A percentile compares a stretch with the other conserved stretches of the same genome.
phyloP scores from a whole-genome alignment of 1,140 invertebrate genomes.

The Portunus trituberculatus region DNA sequence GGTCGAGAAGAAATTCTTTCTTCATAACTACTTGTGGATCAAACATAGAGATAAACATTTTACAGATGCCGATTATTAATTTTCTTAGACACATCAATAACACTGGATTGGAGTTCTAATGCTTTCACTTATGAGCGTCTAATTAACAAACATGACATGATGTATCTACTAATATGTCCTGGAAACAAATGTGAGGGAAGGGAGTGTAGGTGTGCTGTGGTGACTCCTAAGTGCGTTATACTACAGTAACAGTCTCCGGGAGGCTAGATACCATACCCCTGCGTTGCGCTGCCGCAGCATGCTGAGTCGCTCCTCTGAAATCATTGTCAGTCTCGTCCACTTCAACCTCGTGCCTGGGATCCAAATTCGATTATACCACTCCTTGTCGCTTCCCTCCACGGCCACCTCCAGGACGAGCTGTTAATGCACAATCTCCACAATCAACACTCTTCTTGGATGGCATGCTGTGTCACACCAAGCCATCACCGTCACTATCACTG shows the following conservation, averaged over 20 bases:
- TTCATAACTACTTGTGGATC: neutral
- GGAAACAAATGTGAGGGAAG: neutral
- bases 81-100: neutral
- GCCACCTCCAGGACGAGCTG: neutral
- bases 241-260: neutral
- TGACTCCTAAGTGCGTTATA: neutral
- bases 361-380: neutral
- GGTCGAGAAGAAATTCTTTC: neutral
- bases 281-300: neutral
- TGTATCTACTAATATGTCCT: neutral
- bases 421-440: neutral
- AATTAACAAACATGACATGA: neutral
- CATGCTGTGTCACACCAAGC: neutral
- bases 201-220: neutral
- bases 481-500: neutral
- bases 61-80: too few relatives aligned
- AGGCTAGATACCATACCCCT: neutral
- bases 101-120: neutral
- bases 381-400: neutral
- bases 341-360: neutral
- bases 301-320: slow-evolving; percentile 17
- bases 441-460: neutral
- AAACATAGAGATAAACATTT: too few relatives aligned
- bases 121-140: neutral
- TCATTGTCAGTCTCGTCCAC: neutral